phyloP scores from a whole-genome alignment of 1,140 invertebrate genomes.

The Zaprionus lachaisei region DNA sequence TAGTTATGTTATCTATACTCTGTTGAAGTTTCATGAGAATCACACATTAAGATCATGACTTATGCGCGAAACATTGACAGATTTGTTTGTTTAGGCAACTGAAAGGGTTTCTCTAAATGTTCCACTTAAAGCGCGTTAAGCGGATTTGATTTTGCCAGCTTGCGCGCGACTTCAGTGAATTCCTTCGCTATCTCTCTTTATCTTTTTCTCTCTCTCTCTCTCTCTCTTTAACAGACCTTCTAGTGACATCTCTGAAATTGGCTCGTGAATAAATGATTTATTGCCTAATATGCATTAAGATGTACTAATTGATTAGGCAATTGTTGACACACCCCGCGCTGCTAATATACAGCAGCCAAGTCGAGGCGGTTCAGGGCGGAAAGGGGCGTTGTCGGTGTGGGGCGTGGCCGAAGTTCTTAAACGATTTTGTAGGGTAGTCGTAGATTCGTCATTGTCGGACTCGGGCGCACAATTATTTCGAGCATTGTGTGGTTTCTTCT shows the following conservation, averaged over 20 bases:
- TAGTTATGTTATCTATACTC: background rate
- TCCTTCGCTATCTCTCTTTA: background rate
- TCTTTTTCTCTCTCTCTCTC: background rate
- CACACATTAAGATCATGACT: background rate
- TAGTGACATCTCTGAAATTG: background rate
- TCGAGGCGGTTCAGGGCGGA: background rate
- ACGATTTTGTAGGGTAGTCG: constrained; percentile 28
- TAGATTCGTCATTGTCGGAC: constrained; percentile 28
- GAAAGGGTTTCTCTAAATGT: background rate
- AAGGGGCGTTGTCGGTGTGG: background rate
- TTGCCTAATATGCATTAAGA: constrained; percentile 22
- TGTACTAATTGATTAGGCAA: constrained; percentile 49
- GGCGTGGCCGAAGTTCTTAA: background rate
- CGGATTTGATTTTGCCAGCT: background rate
- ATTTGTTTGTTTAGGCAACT: background rate
- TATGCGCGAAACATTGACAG: background rate
- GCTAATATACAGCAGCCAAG: background rate
- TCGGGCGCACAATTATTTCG: constrained; percentile 37
- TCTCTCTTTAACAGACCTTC: background rate
- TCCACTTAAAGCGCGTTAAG: background rate
- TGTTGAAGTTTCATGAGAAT: background rate
- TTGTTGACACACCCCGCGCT: constrained; percentile 27
- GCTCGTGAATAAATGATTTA: constrained; percentile 23
- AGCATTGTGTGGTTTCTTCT: constrained; percentile 34
- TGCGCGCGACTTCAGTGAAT: background rate